Percentiles rank a stretch among this genome's conserved stretches.
Evolutionary conservation across 2,888 invertebrate species (phyloP).

Genomic region (Pammene fasciana): DNA sequence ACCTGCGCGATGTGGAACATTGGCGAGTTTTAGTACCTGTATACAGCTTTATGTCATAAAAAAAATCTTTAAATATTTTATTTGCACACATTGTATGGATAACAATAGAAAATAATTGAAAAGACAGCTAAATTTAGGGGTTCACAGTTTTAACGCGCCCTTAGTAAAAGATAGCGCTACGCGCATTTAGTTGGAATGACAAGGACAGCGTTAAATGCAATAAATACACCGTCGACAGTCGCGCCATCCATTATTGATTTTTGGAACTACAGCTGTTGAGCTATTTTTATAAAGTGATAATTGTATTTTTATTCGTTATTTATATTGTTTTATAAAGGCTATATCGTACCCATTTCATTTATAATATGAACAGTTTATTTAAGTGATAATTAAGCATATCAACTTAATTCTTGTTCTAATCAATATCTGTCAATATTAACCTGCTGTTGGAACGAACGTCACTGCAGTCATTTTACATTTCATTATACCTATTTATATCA

Average conservation of each 20-base stretch:
- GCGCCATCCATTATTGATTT: constrained; percentile 35
- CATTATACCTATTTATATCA: not conserved
- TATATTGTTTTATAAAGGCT: not conserved
- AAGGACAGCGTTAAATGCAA: constrained; percentile 16
- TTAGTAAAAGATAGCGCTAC: constrained; percentile 26
- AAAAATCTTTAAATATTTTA: not conserved
- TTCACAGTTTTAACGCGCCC: constrained; percentile 14
- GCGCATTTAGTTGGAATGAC: constrained; percentile 1
- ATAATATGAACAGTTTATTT: too few species aligned
- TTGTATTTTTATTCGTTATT: not conserved
- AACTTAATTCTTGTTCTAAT: too few species aligned
- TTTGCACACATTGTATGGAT: not conserved
- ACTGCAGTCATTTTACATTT: not conserved
- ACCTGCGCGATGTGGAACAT: constrained; percentile 38
- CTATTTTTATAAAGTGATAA: not conserved
- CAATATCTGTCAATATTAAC: too few species aligned
- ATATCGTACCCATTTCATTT: too few species aligned
- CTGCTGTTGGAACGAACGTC: too few species aligned
- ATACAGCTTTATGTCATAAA: not conserved
- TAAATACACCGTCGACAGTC: constrained; percentile 15
- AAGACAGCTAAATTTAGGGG: not conserved
- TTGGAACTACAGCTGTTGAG: constrained; percentile 15
- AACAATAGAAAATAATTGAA: not conserved
- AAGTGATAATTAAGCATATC: too few species aligned
- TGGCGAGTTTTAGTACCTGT: not conserved